Conservation (phyloP, 1,140 invertebrate genomes). For the Hydropsyche tenuis region DNA sequence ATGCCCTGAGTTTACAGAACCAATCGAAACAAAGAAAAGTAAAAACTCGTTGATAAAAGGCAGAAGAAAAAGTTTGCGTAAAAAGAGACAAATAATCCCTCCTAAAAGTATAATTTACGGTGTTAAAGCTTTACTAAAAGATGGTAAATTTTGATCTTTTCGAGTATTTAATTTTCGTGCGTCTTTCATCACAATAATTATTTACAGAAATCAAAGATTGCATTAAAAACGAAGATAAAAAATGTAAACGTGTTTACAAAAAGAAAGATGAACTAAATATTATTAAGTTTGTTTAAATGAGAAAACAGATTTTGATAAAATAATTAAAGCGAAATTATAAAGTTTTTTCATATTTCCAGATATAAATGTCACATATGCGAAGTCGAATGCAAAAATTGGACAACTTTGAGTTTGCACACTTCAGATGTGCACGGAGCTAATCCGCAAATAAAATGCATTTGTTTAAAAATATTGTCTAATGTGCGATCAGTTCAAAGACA, state of each 20-base stretch:
- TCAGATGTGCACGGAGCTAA: slow-evolving; percentile 31
- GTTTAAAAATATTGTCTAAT: slow-evolving; percentile 38
- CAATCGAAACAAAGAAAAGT: background rate
- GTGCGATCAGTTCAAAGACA: slow-evolving; percentile 38
- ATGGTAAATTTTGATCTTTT: too few relatives aligned
- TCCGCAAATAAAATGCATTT: slow-evolving; percentile 40
- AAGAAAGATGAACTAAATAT: too few relatives aligned
- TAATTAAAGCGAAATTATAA: background rate
- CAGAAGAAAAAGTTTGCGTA: background rate
- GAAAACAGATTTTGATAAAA: background rate
- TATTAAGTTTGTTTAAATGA: background rate
- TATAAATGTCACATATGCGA: slow-evolving; percentile 44
- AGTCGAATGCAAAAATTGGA: slow-evolving; percentile 38
- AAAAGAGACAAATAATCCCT: too few relatives aligned
- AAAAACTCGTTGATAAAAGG: too few relatives aligned
- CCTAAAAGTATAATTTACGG: too few relatives aligned
- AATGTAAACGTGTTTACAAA: too few relatives aligned
- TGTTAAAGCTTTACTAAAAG: too few relatives aligned
- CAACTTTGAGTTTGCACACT: slow-evolving; percentile 32
- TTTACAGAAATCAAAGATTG: too few relatives aligned
- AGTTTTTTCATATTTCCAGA: slow-evolving; percentile 18
- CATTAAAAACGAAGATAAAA: too few relatives aligned
- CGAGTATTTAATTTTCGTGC: too few relatives aligned
- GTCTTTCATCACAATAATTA: too few relatives aligned
- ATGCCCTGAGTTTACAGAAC: background rate